These are phyloP conservation scores for Lophius piscatorius DNA, from an alignment of 2,113 vertebrate genomes.

Conservation along the genomic window DNA sequence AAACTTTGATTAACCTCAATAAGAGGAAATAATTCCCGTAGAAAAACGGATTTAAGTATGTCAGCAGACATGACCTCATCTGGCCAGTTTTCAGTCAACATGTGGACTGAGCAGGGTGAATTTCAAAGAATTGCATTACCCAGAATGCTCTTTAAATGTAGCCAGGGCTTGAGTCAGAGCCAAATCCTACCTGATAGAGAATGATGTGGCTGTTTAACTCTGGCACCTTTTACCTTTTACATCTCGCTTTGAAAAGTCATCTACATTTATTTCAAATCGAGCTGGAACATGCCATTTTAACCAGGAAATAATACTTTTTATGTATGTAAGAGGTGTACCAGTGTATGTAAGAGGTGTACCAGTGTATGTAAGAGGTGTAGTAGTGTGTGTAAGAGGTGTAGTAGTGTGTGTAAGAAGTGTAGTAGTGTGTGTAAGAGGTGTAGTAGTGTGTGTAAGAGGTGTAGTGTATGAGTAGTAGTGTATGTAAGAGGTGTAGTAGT, in stretches of 20 bases:
- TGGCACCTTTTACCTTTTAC: not conserved
- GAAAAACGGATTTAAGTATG: conserved; percentile 19
- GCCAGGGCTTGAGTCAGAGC: conserved; percentile 29
- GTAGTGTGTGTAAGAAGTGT: too few relatives aligned
- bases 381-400: too few relatives aligned
- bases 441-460: too few relatives aligned
- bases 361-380: too few relatives aligned
- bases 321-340: too few relatives aligned
- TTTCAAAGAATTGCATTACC: conserved; percentile 29
- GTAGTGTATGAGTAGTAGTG: too few relatives aligned
- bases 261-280: not conserved
- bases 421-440: too few relatives aligned
- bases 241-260: conserved; percentile 4
- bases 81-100: conserved; percentile 15
- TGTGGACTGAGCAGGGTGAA: not conserved
- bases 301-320: too few relatives aligned
- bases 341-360: too few relatives aligned
- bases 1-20: conserved; percentile 4
- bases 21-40: not conserved
- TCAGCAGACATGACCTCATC: conserved; percentile 41
- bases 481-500: too few relatives aligned
- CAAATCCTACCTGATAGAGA: conserved; percentile 16
- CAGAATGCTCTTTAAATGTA: conserved; percentile 27
- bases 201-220: conserved; percentile 22
- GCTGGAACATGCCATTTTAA: not conserved